Conservation (phyloP, 2,113 vertebrate genomes). For the Arizona elegans region DNA sequence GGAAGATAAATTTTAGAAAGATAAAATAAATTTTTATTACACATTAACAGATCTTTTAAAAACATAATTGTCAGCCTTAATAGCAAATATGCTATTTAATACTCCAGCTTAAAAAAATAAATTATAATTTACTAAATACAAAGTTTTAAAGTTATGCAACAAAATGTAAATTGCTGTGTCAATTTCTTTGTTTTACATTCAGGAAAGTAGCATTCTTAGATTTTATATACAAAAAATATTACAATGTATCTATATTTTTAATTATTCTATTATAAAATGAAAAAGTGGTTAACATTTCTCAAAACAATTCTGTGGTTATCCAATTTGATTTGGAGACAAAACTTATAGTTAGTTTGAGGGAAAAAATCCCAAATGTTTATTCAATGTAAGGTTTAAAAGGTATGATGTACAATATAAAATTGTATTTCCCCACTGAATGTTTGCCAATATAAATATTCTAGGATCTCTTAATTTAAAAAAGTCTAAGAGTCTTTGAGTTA, state of each 20-base stretch:
- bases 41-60: not conserved
- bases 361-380: not conserved
- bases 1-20: not conserved
- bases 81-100: conserved; percentile 52
- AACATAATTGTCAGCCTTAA: not conserved
- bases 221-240: conserved; percentile 38
- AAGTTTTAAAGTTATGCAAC: conserved; percentile 19
- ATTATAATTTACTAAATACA: conserved; percentile 44
- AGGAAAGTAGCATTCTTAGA: not conserved
- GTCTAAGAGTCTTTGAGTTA: too few relatives aligned
- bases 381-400: not conserved
- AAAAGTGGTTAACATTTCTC: conserved; percentile 4
- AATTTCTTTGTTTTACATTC: conserved; percentile 8
- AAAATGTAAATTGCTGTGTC: conserved; percentile 21
- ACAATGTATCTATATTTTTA: not conserved
- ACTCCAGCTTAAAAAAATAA: conserved; percentile 16
- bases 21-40: not conserved
- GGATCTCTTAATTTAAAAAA: not conserved
- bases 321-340: not conserved
- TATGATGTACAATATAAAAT: not conserved
- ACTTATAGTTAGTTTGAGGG: not conserved
- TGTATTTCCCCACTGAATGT: not conserved
- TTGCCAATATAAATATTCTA: not conserved
- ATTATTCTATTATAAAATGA: not conserved
- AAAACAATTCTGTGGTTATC: conserved; percentile 45